A percentile compares a stretch with the other conserved stretches of the same genome.
These are phyloP conservation scores for Colaptes auratus DNA, from an alignment of 2,113 vertebrate species.

Conservation along the genomic window DNA sequence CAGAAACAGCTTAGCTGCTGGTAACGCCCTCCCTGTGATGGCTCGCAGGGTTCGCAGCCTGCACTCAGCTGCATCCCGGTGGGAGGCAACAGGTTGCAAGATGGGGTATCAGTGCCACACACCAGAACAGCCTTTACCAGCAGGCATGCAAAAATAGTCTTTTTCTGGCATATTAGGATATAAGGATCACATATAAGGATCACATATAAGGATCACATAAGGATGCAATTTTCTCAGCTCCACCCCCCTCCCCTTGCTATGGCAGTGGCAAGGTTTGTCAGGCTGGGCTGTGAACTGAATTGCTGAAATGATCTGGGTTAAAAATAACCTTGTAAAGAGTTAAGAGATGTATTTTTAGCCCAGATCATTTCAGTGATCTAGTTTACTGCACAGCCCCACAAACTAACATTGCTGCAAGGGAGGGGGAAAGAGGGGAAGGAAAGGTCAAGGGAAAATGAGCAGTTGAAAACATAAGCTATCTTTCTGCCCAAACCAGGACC, in stretches of 20 bases:
- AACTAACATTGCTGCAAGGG: background rate
- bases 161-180: background rate
- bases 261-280: background rate
- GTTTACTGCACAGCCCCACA: conserved; percentile 22
- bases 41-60: background rate
- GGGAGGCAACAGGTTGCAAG: background rate
- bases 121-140: background rate
- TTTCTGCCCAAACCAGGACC: background rate
- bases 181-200: background rate
- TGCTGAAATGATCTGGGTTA: conserved; percentile 41
- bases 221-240: background rate
- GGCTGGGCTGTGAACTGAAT: background rate
- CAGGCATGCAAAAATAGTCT: background rate
- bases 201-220: background rate
- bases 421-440: background rate
- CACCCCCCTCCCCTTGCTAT: background rate
- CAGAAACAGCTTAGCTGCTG: rapidly evolving
- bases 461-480: background rate
- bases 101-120: background rate
- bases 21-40: rapidly evolving
- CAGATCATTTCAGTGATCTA: conserved; percentile 40
- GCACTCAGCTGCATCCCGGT: background rate
- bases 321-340: conserved; percentile 63
- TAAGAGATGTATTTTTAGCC: conserved; percentile 49
- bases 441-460: conserved; percentile 43